Evolutionary conservation across 2,888 invertebrate genomes (phyloP).

Genomic region (Agrochola lychnidis): DNA sequence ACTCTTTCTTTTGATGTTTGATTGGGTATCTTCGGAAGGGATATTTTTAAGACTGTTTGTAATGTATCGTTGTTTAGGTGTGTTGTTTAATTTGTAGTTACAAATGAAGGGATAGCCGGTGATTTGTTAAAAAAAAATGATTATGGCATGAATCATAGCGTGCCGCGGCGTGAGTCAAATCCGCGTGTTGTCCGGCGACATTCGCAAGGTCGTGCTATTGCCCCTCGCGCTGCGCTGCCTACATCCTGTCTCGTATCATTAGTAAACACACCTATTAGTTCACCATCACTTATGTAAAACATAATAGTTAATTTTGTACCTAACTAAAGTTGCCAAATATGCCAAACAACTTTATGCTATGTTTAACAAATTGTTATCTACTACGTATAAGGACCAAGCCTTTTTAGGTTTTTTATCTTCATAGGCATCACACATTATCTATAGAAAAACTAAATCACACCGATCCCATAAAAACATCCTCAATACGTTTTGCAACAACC

Average conservation of each 20-base stretch:
- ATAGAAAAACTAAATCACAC: slow-evolving; percentile 24
- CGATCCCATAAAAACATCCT: slow-evolving; percentile 20
- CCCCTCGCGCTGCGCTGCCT: slow-evolving; percentile 68
- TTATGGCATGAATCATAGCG: slow-evolving; percentile 74
- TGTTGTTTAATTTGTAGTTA: slow-evolving; percentile 62
- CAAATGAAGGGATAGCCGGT: slow-evolving; percentile 45
- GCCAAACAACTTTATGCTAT: slow-evolving; percentile 10
- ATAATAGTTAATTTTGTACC: slow-evolving; percentile 23
- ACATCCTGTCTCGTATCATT: slow-evolving; percentile 71
- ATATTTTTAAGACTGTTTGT: slow-evolving; percentile 68
- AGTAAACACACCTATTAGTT: slow-evolving; percentile 58
- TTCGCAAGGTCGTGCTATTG: slow-evolving; percentile 84
- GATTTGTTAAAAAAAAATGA: slow-evolving; percentile 59
- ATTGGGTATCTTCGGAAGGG: slow-evolving; percentile 72
- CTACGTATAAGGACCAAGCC: slow-evolving; percentile 2
- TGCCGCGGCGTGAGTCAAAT: slow-evolving; percentile 73
- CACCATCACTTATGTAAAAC: slow-evolving; percentile 34
- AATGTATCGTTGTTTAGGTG: slow-evolving; percentile 46
- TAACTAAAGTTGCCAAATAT: slow-evolving; percentile 27
- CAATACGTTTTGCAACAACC: slow-evolving; percentile 47
- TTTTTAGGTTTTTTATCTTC: slow-evolving; percentile 22
- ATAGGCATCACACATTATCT: slow-evolving; percentile 15
- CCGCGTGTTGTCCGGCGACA: slow-evolving; percentile 78
- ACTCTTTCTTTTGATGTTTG: slow-evolving; percentile 80
- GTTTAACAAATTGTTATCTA: slow-evolving; percentile 35